Base-by-base conservation (phyloP, 2,888 invertebrate genomes). In the Amitus sp. region DNA sequence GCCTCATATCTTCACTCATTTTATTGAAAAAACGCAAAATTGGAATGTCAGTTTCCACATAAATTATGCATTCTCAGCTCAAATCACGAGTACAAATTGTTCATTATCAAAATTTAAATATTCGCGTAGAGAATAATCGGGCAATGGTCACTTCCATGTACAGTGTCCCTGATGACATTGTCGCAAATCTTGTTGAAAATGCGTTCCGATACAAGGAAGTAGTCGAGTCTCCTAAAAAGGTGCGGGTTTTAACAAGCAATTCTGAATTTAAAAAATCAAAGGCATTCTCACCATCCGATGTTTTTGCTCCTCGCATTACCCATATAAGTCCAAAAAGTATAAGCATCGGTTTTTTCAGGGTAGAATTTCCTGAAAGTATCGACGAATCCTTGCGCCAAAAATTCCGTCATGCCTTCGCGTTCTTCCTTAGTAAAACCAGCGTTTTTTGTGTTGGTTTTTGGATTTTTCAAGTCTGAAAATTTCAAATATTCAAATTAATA, bases 371-470 rank as follows among this genome's bases (percentile, higher is more conserved):
- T 86, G 82, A 89, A 99, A 0, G 94, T 90, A 83, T 99, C 98
- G 1, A 96, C 85, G 78, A 92, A 96, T 0, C 95, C 95, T 40
- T 89, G 86, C 0, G 85, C 85, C 7, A 99, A 84, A 47, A 98
- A 86, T 19, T 91, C 89, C 0, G 92, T 90, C 90, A 99, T 94
- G 15, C 93, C 95, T 7, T 94, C 90, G 27, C 99, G 87, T 83
- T 99, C 99, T 79, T 98, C 94, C 62, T 89, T 87, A 0, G 98
- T 98, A 80, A 98, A 99, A 2, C 99, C 99, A 20, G 99, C 96
- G 78, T 91, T 95, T 80, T 90, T 93, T 65, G 88, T 90, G 79
- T 99, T 99, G 0, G 90, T 87, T 82, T 96, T 96, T 0, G 99
- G 98, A 84, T 98, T 98, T 2, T 91, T 88, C 76, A 99, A 85